Conservation (phyloP, 2,797 vertebrate species). For the Naso thynnoides region DNA sequence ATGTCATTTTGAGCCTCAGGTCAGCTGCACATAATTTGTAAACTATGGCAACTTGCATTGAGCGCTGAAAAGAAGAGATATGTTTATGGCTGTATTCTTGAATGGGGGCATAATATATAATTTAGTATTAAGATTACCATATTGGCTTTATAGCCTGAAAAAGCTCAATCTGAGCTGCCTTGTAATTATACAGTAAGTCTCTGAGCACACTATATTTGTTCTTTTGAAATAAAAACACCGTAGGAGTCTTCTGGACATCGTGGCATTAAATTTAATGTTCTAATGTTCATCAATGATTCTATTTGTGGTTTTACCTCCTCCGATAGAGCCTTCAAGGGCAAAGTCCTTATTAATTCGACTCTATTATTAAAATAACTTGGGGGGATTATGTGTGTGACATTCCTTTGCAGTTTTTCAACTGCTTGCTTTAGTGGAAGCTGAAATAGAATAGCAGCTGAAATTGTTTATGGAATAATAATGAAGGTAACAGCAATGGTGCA, state of each 20-base stretch:
- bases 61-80: background rate
- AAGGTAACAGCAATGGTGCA: too few relatives aligned
- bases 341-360: background rate
- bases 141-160: conserved; percentile 5
- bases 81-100: background rate
- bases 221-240: conserved; percentile 44
- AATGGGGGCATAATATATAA: background rate
- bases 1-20: background rate
- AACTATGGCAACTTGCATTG: background rate
- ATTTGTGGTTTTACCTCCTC: background rate
- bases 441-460: background rate
- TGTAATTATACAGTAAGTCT: conserved; percentile 21
- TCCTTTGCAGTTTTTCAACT: background rate
- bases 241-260: background rate
- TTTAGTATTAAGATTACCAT: background rate
- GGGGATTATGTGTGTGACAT: background rate
- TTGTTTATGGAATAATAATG: background rate
- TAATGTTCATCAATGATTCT: background rate
- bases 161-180: conserved; percentile 34
- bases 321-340: background rate
- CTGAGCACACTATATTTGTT: conserved; percentile 17
- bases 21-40: background rate
- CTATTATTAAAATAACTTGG: background rate
- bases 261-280: background rate
- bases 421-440: background rate